A percentile compares a stretch with the other conserved stretches of the same genome.
phyloP scores from a whole-genome alignment of 2,113 vertebrate genomes.

The human (Homo sapiens) region GRCh38 chr11:92551501-92552000 shows the following conservation, averaged over 20 bases:
- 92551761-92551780: constrained; percentile 59
- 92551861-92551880: constrained; percentile 49
- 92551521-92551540: neutral
- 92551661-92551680: neutral
- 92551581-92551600: neutral
- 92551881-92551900: constrained; percentile 72
- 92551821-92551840: constrained; percentile 53
- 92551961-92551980: constrained; percentile 86
- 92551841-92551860: constrained; percentile 57
- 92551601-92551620: neutral
- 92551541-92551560: neutral
- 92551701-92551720: constrained; percentile 59
- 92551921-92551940: constrained; percentile 72
- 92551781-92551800: constrained; percentile 63
- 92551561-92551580: neutral
- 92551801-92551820: too few relatives aligned
- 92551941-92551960: constrained; percentile 83
- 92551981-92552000: constrained; percentile 87
- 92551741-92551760: constrained; percentile 32
- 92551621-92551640: constrained; percentile 41
- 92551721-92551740: constrained; percentile 56
- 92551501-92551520: neutral
- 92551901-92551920: constrained; percentile 76
- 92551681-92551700: constrained; percentile 52
- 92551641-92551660: neutral